Evolutionary conservation across 2,113 vertebrate genomes (phyloP), one percentile per base, ranked within the genome.

Genomic region (Tachuris rubrigastra): DNA sequence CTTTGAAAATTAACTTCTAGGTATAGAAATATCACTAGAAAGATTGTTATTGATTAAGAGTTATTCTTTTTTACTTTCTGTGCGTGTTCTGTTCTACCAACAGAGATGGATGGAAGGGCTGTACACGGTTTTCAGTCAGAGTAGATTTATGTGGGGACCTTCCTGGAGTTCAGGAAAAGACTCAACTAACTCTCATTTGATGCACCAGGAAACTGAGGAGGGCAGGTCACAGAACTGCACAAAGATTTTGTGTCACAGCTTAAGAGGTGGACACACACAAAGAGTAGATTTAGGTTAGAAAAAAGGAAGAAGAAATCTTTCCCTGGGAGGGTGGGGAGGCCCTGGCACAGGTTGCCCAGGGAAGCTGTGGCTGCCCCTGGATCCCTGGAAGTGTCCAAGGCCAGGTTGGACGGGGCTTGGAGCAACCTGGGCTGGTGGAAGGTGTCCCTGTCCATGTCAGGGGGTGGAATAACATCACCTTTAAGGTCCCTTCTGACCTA

Each of bases 331-430:
- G 4, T 21, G 10, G 19, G 0, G 0, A 53, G 23, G 24, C 8
- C 23, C 62, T n/a, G 66, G n/a, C 30, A 30, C 27, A 87, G 46
- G 23, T 2, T 62, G 19, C 3, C 16, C 39, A 68, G 39, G 52
- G 33, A 3, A 60, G 20, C 3, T 60, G 46, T 30, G 46, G n/a
- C 16, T 76, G 53, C 21, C 5, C 46, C 39, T 76, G 73, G 53
- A 67, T 25, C 33, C 8, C 8, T 83, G 41, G 39, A 1, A 68
- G 6, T 62, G 41, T 2, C 71, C 63, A 68, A 62, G n/a, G 13
- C 23, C 28, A 60, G 39, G 53, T 0, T 75, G 39, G 46, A 39
- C 0, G 0, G 28, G 3, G 24, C 6, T 68, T 68, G 41, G n/a
- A 83, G 31, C 21, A 76, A 0, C 3, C 21, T 69, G 55, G 30